phyloP scores from a whole-genome alignment of 1,140 invertebrate species.

The Hermetia illucens region DNA sequence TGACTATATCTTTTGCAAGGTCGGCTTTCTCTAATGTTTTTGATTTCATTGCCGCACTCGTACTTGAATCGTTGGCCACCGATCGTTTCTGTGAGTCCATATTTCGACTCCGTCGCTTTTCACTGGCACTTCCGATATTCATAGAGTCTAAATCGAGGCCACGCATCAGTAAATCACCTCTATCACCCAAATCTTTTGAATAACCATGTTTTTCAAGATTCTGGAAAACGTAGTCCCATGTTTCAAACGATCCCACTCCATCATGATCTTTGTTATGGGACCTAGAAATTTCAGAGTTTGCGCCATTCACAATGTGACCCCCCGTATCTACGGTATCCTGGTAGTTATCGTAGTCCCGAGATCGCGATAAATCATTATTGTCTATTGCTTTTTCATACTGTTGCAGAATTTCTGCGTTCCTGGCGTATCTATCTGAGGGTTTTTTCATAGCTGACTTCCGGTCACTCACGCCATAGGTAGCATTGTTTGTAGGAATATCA shows the following conservation, averaged over 20 bases:
- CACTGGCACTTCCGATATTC: conserved; percentile 15
- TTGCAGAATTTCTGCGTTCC: conserved; percentile 10
- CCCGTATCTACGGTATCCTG: conserved; percentile 17
- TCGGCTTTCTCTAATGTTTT: conserved; percentile 12
- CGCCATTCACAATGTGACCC: background rate
- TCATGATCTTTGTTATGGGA: conserved; percentile 32
- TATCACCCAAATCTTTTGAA: conserved; percentile 40
- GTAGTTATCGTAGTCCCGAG: conserved; percentile 30
- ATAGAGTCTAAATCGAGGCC: conserved; percentile 22
- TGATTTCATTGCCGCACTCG: conserved; percentile 9
- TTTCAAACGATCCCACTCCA: conserved; percentile 47
- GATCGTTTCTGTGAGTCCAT: conserved; percentile 20
- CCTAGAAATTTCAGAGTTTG: conserved; percentile 2
- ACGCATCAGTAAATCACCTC: conserved; percentile 24
- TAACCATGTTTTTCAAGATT: conserved; percentile 60
- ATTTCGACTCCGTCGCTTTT: background rate
- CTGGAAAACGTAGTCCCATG: conserved; percentile 65
- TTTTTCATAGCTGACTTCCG: conserved; percentile 3
- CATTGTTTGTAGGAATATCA: conserved; percentile 6
- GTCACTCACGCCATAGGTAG: conserved; percentile 8
- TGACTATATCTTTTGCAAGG: background rate
- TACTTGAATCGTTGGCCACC: conserved; percentile 10
- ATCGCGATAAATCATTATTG: conserved; percentile 12
- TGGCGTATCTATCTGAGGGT: conserved; percentile 11
- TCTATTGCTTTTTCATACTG: conserved; percentile 15